Evolutionary conservation across 1,140 invertebrate species (phyloP).

Genomic region (Drosophila triauraria): DNA sequence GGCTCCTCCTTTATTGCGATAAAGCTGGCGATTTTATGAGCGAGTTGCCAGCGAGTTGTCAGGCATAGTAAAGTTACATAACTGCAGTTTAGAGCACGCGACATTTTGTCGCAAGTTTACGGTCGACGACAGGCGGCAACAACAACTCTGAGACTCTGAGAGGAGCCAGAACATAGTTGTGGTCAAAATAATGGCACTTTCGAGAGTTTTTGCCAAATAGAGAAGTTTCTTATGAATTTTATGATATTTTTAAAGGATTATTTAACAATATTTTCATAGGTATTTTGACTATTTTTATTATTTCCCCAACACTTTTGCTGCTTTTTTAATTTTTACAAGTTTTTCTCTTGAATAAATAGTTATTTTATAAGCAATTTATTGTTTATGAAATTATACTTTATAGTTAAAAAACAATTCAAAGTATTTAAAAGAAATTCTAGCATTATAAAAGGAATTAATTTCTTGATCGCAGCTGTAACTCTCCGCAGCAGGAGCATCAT

Average conservation of each 20-base stretch:
- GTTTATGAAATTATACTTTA: no score
- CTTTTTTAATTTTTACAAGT: neutral
- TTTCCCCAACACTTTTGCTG: neutral
- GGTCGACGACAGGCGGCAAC: conserved; percentile 51
- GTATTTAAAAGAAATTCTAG: no score
- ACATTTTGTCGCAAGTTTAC: conserved; percentile 82
- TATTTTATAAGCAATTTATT: no score
- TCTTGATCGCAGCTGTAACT: neutral
- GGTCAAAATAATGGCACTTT: neutral
- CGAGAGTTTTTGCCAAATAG: no score
- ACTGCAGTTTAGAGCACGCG: conserved; percentile 82
- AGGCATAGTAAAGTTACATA: conserved; percentile 82
- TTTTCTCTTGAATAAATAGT: neutral
- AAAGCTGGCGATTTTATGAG: conserved; percentile 68
- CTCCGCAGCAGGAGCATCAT: conserved; percentile 25
- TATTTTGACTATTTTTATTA: neutral
- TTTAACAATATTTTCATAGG: neutral
- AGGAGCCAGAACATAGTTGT: neutral
- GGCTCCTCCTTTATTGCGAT: conserved; percentile 55
- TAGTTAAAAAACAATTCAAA: no score
- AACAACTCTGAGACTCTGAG: neutral
- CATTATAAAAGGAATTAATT: neutral
- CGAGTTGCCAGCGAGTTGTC: conserved; percentile 65
- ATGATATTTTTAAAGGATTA: no score
- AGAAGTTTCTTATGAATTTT: no score